phyloP scores from a whole-genome alignment of 2,113 vertebrate species.

The Willisornis vidua region DNA sequence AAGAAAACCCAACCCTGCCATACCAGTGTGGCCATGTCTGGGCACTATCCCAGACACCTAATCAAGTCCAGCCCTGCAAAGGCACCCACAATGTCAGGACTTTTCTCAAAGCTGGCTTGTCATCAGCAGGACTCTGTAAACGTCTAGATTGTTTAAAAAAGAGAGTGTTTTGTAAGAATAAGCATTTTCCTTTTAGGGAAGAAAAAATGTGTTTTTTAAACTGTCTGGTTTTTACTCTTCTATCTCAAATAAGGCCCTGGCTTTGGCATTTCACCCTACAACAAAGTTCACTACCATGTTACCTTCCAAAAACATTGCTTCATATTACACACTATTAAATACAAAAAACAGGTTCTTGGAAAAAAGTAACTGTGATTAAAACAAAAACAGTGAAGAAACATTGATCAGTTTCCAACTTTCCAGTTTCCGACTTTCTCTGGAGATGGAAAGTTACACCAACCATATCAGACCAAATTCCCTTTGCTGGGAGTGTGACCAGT shows the following conservation, averaged over 20 bases:
- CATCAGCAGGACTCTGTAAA: background rate
- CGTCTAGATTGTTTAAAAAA: background rate
- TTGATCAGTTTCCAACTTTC: background rate
- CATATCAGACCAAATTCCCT: background rate
- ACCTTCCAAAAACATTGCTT: background rate
- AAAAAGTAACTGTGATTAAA: background rate
- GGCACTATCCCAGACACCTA: background rate
- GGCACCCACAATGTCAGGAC: background rate
- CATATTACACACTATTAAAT: background rate
- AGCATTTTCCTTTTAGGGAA: background rate
- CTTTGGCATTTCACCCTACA: background rate
- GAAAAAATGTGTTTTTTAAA: background rate
- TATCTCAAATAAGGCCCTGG: background rate
- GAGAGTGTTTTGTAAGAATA: background rate
- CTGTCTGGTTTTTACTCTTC: background rate
- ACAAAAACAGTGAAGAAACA: background rate
- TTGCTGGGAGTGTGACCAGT: background rate
- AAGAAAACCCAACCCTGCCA: background rate
- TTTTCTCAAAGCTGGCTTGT: background rate
- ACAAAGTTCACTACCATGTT: background rate
- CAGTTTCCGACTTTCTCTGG: background rate
- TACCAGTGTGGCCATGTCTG: background rate
- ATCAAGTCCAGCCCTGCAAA: slow-evolving; percentile 1
- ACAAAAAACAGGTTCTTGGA: background rate
- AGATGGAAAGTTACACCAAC: background rate